Base-by-base conservation (phyloP, 2,797 vertebrate genomes). In the Cirrhinus mrigala region DNA sequence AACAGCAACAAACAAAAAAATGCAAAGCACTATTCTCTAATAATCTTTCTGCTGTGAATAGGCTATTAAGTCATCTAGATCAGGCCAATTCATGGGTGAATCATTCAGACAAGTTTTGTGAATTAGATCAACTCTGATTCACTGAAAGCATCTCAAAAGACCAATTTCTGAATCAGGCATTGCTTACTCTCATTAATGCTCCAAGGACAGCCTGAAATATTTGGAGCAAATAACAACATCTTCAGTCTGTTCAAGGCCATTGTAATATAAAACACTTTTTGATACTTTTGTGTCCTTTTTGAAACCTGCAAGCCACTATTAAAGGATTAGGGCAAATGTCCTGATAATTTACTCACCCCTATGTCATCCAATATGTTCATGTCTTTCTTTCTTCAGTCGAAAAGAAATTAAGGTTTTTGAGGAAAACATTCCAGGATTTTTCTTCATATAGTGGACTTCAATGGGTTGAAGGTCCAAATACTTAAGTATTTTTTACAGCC, bases 111-210 rank as follows among this genome's bases (percentile, higher is more conserved):
- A 8, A n/a, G n/a, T 62, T 27, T 27, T 27, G 44, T 12, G 12
- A 73, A 27, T 73, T 46, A 48, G 14, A 73, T 50, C 44, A 73
- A 27, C 44, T 73, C 44, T 73, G 70, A 50, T 50, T 74, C n/a
- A 1, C 24, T 29, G 24, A 50, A 74, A 74, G 50, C 3, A 14
- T 71, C 12, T 46, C 2, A 16, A 70, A 44, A 37, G 18, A 68
- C 7, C 16, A 33, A 37, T 33, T 37, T 8, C 22, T 69, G 20
- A 69, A 40, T 40, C 18, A 40, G 20, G 33, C 66, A 20, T 70
- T 44, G 40, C 69, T 48, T 71, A 27, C 7, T 12, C n/a, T 50
- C 7, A 16, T 50, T 11, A 22, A 75, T 54, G 27, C 5, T 75
- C 73, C 10, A 75, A 52, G 48, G 16, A 52, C 48, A 75, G 10